Percentiles rank a stretch among this genome's conserved stretches.
Evolutionary conservation across 2,888 invertebrate genomes (phyloP).

Genomic region (Dermolepida albohirtum): DNA sequence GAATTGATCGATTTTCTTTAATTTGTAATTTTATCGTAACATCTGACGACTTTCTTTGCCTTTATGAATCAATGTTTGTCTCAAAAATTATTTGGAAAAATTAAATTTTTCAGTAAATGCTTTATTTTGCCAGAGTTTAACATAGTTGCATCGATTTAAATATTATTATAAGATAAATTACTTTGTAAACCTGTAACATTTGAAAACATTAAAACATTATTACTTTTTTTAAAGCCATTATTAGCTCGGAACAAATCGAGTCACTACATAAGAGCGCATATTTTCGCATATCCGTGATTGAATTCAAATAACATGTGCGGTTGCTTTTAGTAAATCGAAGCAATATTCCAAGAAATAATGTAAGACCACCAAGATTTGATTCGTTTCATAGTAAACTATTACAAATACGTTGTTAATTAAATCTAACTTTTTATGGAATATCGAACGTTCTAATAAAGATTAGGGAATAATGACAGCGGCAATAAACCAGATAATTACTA

Average conservation of each 20-base stretch:
- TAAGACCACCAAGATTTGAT: constrained; percentile 49
- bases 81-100: too few species aligned
- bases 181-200: too few species aligned
- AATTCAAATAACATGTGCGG: constrained; percentile 48
- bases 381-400: constrained; percentile 39
- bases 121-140: too few species aligned
- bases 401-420: constrained; percentile 44
- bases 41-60: too few species aligned
- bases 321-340: constrained; percentile 39
- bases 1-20: too few species aligned
- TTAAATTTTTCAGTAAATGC: too few species aligned
- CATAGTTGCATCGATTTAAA: too few species aligned
- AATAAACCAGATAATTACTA: constrained; percentile 41
- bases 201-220: too few species aligned
- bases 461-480: constrained; percentile 39
- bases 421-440: constrained; percentile 45
- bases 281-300: constrained; percentile 46
- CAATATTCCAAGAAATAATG: constrained; percentile 46
- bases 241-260: constrained; percentile 24
- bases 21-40: too few species aligned
- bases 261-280: constrained; percentile 23
- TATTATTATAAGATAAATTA: too few species aligned
- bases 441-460: constrained; percentile 43
- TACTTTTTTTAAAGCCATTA: too few species aligned
- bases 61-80: too few species aligned